These are phyloP conservation scores for Pseudobourletiella spinata DNA, from an alignment of 1,140 invertebrate genomes.

Conservation along the genomic window DNA sequence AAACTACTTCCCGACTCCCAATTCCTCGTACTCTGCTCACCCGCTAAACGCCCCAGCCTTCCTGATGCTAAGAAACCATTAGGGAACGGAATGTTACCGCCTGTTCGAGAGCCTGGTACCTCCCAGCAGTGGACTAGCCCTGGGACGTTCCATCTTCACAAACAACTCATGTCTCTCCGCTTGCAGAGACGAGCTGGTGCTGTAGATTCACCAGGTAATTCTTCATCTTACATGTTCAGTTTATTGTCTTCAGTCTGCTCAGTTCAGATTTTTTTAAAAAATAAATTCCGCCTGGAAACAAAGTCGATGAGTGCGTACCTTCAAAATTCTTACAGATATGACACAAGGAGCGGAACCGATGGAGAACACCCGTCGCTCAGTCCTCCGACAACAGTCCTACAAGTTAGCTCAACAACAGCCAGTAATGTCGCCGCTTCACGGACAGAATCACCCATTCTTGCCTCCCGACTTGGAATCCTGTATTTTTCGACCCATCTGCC, in stretches of 20 bases:
- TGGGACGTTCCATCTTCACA: slow-evolving; percentile 24
- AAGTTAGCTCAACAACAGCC: slow-evolving; percentile 61
- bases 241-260: not conserved
- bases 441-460: slow-evolving; percentile 34
- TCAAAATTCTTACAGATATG: too few species aligned
- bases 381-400: slow-evolving; percentile 67
- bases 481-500: slow-evolving; percentile 36
- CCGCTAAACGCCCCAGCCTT: slow-evolving; percentile 33
- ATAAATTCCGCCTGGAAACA: too few species aligned
- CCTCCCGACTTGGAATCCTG: slow-evolving; percentile 15
- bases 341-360: not conserved
- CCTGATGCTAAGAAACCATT: slow-evolving; percentile 26
- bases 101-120: not conserved
- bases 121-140: slow-evolving; percentile 4
- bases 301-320: too few species aligned
- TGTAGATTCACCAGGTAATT: slow-evolving; percentile 28
- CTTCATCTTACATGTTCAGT: not conserved
- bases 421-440: slow-evolving; percentile 41
- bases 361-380: slow-evolving; percentile 22
- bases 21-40: slow-evolving; percentile 28
- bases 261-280: not conserved
- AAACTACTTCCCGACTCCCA: slow-evolving; percentile 13
- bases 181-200: slow-evolving; percentile 29
- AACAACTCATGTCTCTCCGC: slow-evolving; percentile 32
- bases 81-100: slow-evolving; percentile 16